These are phyloP conservation scores for Trichonephila inaurata DNA, from an alignment of 1,140 invertebrate species.

Conservation along the genomic window DNA sequence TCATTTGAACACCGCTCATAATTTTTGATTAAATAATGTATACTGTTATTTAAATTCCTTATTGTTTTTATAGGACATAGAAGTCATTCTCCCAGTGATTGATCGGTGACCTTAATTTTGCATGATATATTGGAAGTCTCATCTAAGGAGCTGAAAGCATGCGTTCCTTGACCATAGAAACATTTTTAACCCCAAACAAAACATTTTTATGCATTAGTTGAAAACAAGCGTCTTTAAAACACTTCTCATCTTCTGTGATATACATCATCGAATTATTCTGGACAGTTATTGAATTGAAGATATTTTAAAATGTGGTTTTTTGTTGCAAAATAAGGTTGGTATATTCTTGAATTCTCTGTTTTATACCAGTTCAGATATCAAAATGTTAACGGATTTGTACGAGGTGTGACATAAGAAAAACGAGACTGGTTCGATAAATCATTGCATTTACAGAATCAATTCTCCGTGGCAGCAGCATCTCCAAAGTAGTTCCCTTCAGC, in stretches of 20 bases:
- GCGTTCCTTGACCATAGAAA: background rate
- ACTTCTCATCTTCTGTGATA: background rate
- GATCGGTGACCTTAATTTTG: background rate
- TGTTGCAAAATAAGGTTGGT: no score
- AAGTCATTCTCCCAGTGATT: slow-evolving; percentile 24
- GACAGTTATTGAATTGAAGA: background rate
- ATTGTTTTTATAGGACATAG: slow-evolving; percentile 24
- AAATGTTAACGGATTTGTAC: no score
- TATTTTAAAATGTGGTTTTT: background rate
- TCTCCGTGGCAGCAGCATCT: no score
- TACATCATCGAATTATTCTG: background rate
- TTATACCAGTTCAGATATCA: no score
- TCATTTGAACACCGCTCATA: no score
- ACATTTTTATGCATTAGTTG: background rate
- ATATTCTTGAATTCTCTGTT: no score
- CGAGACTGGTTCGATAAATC: no score
- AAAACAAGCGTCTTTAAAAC: background rate
- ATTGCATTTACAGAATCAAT: no score
- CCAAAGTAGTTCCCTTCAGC: no score
- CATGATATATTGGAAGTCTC: background rate
- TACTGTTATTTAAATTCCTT: background rate
- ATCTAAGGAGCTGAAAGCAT: background rate
- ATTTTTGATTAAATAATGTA: background rate
- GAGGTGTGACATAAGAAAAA: no score
- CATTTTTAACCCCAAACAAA: background rate